Evolutionary conservation across 2,888 invertebrate genomes (phyloP), one percentile per base, ranked within the genome.

Genomic region (Masnerella sp.): DNA sequence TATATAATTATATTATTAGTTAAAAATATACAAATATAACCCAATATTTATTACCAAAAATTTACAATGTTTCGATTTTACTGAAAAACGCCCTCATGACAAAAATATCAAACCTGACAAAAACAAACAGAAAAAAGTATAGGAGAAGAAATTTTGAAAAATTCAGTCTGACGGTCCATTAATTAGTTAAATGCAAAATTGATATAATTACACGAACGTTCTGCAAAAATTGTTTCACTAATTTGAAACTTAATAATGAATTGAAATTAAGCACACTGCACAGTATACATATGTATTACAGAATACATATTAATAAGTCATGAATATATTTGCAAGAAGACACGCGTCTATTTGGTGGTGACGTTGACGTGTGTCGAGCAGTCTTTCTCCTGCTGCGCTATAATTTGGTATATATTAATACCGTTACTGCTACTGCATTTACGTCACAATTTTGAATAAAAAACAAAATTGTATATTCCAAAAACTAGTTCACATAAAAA

Each of bases 361-460:
- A 89, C 80, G 75, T 89, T 85, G 40, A 91, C 85, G 52, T 86
- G 87, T 52, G 88, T 87, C 0, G 87, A 84, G 47, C 86, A 85
- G 11, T 87, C 79, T 78, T 89, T 83, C 77, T 88, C 83, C 86
- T 90, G 87, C 78, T 88, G 82, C 78, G 90, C 89, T 43, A 78
- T 79, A 30, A 90, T 88, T 47, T 85, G 30, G 18, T 40, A 56
- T 56, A 70, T 56, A 56, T 56, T 67, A 67, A 67, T 49, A 51
- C 28, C 36, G 51, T 68, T 58, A 67, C 9, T 25, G 65, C 65
- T 65, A 54, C 47, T 56, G 42, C 36, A n/a, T 51, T 54, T 65
- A 49, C 40, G 32, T 47, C 5, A 32, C 5, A 38, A 38, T 25
- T 25, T 7, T n/a, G n/a, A n/a, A n/a, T n/a, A n/a, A n/a, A n/a